Evolutionary conservation across 2,797 vertebrate genomes (phyloP).

Genomic region (Danio tinwini): DNA sequence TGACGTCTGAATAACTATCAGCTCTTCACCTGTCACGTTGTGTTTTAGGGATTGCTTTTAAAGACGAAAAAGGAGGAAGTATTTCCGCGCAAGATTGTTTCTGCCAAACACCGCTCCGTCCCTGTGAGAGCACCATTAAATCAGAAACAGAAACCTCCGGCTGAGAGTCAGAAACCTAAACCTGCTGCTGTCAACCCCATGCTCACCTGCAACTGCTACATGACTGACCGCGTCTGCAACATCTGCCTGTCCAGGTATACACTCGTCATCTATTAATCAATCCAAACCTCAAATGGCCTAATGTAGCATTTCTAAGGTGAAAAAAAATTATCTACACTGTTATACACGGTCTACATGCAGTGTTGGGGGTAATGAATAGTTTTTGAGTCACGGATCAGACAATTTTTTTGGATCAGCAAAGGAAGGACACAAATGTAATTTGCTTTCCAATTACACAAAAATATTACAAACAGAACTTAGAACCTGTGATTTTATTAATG

Average conservation of each 20-base stretch:
- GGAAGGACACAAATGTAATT: no score
- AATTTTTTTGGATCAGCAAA: no score
- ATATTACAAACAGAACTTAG: no score
- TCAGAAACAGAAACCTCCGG: conserved; percentile 10
- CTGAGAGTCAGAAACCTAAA: conserved; percentile 72
- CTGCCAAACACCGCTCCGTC: conserved; percentile 73
- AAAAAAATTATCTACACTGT: no score
- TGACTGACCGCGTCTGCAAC: conserved; percentile 90
- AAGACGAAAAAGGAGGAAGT: conserved; percentile 82
- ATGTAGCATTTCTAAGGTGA: no score
- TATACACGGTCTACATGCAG: no score
- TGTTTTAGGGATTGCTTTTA: conserved; percentile 73
- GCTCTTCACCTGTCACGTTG: conserved; percentile 11
- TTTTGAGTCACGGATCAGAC: no score
- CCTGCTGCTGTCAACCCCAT: conserved; percentile 68
- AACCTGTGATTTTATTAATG: no score
- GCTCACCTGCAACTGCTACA: conserved; percentile 88
- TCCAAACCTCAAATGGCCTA: no score
- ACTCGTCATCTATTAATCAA: neutral
- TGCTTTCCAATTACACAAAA: no score
- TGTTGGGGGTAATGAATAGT: no score
- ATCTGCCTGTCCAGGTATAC: conserved; percentile 93
- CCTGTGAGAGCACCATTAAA: conserved; percentile 73
- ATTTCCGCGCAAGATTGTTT: conserved; percentile 73
- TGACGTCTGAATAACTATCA: neutral